A percentile compares a stretch with the other conserved stretches of the same genome.
phyloP scores from a whole-genome alignment of 2,113 vertebrate species.

The Chaetodon auriga region DNA sequence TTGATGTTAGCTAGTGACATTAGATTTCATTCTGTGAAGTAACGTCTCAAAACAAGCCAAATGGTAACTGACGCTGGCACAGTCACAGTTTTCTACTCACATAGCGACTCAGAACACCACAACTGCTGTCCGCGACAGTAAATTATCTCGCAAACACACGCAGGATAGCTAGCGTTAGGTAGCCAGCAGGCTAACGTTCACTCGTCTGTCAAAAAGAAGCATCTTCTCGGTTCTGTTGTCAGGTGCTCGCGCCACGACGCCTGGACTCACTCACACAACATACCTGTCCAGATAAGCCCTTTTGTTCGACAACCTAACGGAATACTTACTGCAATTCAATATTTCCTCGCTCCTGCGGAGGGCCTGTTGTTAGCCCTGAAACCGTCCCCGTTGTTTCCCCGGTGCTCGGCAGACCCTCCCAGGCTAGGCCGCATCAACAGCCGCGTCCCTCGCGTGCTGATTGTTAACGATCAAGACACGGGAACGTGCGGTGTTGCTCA shows the following conservation, averaged over 20 bases:
- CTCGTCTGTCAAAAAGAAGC: constrained; percentile 69
- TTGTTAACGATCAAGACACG: constrained; percentile 37
- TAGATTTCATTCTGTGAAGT: constrained; percentile 25
- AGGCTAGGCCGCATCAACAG: constrained; percentile 82
- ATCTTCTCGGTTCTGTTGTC: constrained; percentile 61
- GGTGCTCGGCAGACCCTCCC: constrained; percentile 80
- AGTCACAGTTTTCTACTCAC: not conserved
- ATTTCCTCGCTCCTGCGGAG: constrained; percentile 54
- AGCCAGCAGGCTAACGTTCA: constrained; percentile 55
- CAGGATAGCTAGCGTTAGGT: constrained; percentile 21
- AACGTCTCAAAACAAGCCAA: not conserved
- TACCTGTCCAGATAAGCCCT: not conserved
- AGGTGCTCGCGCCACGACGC: constrained; percentile 59
- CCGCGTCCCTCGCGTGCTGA: constrained; percentile 77
- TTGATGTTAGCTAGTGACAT: constrained; percentile 39
- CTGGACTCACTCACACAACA: not conserved
- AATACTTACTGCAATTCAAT: constrained; percentile 71
- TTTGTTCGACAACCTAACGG: constrained; percentile 1
- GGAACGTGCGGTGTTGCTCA: constrained; percentile 51
- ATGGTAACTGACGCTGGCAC: not conserved
- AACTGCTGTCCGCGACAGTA: not conserved
- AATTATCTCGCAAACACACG: not conserved
- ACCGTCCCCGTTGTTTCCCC: constrained; percentile 77
- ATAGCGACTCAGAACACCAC: fast-evolving
- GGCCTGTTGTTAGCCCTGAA: constrained; percentile 58